Percentiles rank a stretch among this genome's conserved stretches.
Conservation (phyloP, 2,888 invertebrate species). For the Philereme vetulata region DNA sequence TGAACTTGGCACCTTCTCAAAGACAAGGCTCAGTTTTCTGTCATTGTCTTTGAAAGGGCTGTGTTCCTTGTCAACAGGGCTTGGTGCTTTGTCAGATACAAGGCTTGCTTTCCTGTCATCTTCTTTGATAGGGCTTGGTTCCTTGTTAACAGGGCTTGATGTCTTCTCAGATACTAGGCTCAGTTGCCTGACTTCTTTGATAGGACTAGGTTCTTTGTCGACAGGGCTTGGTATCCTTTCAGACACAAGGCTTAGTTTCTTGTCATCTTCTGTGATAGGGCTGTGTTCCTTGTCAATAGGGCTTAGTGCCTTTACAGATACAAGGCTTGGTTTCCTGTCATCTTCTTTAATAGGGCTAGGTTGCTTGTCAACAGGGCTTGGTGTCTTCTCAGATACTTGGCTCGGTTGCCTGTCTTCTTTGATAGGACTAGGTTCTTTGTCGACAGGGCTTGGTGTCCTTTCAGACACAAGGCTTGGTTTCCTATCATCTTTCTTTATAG, state of each 20-base stretch:
- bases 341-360: slow-evolving; percentile 19
- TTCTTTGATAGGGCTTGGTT: background rate
- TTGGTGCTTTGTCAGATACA: background rate
- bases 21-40: slow-evolving; percentile 16
- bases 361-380: slow-evolving; percentile 22
- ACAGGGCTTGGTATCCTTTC: slow-evolving; percentile 29
- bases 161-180: slow-evolving; percentile 7
- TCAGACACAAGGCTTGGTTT: slow-evolving; percentile 5
- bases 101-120: slow-evolving; percentile 19
- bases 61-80: background rate
- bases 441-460: slow-evolving; percentile 23
- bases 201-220: slow-evolving; percentile 2
- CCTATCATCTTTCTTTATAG: background rate
- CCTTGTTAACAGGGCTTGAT: slow-evolving; percentile 3
- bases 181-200: slow-evolving; percentile 12
- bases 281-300: slow-evolving; percentile 8
- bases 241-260: slow-evolving; percentile 8
- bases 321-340: slow-evolving; percentile 11
- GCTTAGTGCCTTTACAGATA: slow-evolving; percentile 6
- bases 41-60: slow-evolving; percentile 9
- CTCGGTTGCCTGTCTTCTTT: background rate
- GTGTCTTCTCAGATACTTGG: slow-evolving; percentile 4
- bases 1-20: slow-evolving; percentile 1
- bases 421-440: slow-evolving; percentile 29
- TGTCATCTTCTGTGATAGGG: slow-evolving; percentile 20